A percentile compares a stretch with the other conserved stretches of the same genome.
phyloP scores from a whole-genome alignment of 2,113 vertebrate species.

The Microcebus lehilahytsara region DNA sequence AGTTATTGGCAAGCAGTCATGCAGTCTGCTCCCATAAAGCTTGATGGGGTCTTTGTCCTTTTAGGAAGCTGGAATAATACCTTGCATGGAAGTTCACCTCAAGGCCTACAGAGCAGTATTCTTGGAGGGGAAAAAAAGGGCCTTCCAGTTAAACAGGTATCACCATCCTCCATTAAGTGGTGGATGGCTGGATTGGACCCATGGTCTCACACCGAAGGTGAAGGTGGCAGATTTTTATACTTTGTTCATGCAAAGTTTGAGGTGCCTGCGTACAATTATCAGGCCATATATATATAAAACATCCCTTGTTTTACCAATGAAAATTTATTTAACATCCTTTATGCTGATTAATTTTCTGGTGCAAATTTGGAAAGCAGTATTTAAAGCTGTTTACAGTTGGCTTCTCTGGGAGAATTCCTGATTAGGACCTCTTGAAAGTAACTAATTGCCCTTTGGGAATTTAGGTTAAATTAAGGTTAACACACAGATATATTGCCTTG shows the following conservation, averaged over 20 bases:
- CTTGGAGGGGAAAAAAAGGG: not conserved
- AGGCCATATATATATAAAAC: not conserved
- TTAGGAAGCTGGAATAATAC: not conserved
- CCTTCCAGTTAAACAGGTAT: not conserved
- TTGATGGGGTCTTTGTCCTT: not conserved
- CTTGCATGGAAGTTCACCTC: not conserved
- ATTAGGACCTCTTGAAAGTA: not conserved
- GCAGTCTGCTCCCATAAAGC: not conserved
- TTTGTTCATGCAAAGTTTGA: not conserved
- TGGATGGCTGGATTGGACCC: not conserved
- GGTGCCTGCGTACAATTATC: not conserved
- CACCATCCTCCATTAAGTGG: not conserved
- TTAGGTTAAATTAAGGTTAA: not conserved
- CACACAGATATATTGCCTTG: not conserved
- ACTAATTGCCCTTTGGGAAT: not conserved
- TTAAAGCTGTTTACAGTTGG: not conserved
- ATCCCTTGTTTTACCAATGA: not conserved
- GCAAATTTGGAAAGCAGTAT: not conserved
- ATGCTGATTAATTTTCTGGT: not conserved
- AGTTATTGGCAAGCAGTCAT: not conserved
- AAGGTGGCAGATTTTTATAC: not conserved
- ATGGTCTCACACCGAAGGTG: not conserved
- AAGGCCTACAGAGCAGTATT: not conserved
- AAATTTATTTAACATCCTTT: not conserved
- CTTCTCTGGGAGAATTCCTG: not conserved